These are phyloP conservation scores for Aphrocallistes beatrix DNA, from an alignment of 37 sponge, comb jelly and placozoan genomes.

Conservation along the genomic window DNA sequence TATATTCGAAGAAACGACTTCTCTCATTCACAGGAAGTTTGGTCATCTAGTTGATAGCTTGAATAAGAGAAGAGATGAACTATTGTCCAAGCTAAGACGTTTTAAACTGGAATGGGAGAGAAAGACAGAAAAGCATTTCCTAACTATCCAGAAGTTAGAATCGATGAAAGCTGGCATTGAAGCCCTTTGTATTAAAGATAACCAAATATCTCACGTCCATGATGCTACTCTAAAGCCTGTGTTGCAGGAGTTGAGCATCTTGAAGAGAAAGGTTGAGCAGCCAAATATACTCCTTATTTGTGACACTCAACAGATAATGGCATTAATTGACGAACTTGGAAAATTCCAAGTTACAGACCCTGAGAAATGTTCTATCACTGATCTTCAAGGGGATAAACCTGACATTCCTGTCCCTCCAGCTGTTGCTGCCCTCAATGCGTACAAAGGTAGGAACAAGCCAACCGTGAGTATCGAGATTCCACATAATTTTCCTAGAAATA, in stretches of 20 bases:
- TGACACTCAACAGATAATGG: not conserved
- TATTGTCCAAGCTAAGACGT: too few species aligned
- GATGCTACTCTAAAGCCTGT: not conserved
- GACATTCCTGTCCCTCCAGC: too few species aligned
- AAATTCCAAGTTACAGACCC: too few species aligned
- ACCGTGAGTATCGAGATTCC: too few species aligned
- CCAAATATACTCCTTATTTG: not conserved
- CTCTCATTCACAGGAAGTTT: too few species aligned
- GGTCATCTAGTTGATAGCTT: too few species aligned
- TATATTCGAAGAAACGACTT: too few species aligned
- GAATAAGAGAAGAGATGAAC: too few species aligned
- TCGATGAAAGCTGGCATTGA: not conserved
- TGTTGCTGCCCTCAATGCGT: too few species aligned
- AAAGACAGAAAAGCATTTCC: not conserved
- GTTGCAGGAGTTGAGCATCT: not conserved
- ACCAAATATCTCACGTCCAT: not conserved
- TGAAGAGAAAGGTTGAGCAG: not conserved
- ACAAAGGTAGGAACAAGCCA: too few species aligned
- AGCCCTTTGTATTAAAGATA: not conserved
- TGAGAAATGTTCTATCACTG: too few species aligned
- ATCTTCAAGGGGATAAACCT: not conserved
- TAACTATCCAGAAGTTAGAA: not conserved
- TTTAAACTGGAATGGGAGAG: not conserved
- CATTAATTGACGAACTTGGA: not conserved
- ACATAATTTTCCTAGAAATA: too few species aligned